These are phyloP conservation scores for Trichopoda pennipes DNA, from an alignment of 2,888 invertebrate species.

Conservation along the genomic window DNA sequence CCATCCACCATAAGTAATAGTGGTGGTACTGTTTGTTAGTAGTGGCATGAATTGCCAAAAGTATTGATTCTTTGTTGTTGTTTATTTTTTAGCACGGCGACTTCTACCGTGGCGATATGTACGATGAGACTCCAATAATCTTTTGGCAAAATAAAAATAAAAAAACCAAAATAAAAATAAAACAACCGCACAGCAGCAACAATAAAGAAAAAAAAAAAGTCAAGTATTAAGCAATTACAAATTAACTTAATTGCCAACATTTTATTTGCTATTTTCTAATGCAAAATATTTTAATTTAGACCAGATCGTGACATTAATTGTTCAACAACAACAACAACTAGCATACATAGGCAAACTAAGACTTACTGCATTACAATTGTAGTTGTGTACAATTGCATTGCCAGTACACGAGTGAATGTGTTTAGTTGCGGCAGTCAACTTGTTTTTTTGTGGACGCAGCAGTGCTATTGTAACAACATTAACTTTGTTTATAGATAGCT, in stretches of 20 bases:
- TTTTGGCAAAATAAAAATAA: constrained; percentile 49
- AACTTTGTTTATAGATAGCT: constrained; percentile 44
- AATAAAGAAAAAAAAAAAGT: constrained; percentile 67
- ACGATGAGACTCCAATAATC: constrained; percentile 48
- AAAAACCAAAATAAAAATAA: constrained; percentile 25
- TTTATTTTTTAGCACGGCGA: constrained; percentile 6
- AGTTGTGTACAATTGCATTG: neutral
- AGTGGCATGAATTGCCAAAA: constrained; percentile 63
- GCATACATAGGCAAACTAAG: neutral
- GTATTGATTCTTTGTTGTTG: neutral
- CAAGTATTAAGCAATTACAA: constrained; percentile 78
- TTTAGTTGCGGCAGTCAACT: neutral
- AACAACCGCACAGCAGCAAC: constrained; percentile 12
- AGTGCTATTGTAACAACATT: constrained; percentile 26
- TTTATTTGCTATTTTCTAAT: constrained; percentile 75
- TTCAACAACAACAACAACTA: constrained; percentile 57
- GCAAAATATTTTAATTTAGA: constrained; percentile 78
- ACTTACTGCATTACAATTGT: neutral
- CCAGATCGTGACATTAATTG: constrained; percentile 77
- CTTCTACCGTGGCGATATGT: constrained; percentile 41
- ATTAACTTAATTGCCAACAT: constrained; percentile 78
- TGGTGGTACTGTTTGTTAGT: constrained; percentile 12
- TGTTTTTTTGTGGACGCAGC: neutral
- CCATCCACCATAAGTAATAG: constrained; percentile 43
- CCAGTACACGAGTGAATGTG: neutral